Evolutionary conservation across 2,797 vertebrate genomes (phyloP), one percentile per base, ranked within the genome.

Genomic region (Aphelocoma californica): DNA sequence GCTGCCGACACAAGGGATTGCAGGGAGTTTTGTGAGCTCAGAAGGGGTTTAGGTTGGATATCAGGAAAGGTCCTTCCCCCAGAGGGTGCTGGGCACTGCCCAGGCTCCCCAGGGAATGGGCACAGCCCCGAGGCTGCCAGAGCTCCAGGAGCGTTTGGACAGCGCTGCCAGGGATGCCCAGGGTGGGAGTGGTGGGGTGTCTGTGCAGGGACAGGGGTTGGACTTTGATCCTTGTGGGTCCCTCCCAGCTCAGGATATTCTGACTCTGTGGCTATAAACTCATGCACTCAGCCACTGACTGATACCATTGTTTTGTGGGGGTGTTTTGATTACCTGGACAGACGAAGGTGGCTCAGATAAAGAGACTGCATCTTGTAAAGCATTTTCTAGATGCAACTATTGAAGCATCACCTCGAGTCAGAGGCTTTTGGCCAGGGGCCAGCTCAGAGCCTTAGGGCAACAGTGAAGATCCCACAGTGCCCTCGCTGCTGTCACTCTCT

Each of bases 111-210:
- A 47, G 47, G 53, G 18, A 66, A 23, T 17, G 65, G 23, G 4
- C 56, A 45, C 5, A 0, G 47, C 25, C 16, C 23, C 5, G 0
- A 31, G 25, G 42, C 32, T 79, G 32, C 14, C 78, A 71, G 51
- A 70, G 53, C 31, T 54, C 18, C 53, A 45, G 57, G 28, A 38
- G 9, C 0, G 0, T 20, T 61, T 17, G 36, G 11, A 29, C 19
- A 62, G 0, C 0, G 0, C 17, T 16, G 2, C 0, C 24, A 60
- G 44, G 64, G 28, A 24, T 2, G 51, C 29, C 3, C 51, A 19
- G 51, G 51, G 51, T 54, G 51, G 51, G 51, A 3, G 1, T 78
- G n/a, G 0, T 64, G n/a, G 6, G 29, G 38, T 7, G 18, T 23
- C 54, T 26, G 29, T 7, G 57, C 57, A 77, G 28, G 9, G 24